phyloP scores from a whole-genome alignment of 2,113 vertebrate species.

The Anser cygnoides region DNA sequence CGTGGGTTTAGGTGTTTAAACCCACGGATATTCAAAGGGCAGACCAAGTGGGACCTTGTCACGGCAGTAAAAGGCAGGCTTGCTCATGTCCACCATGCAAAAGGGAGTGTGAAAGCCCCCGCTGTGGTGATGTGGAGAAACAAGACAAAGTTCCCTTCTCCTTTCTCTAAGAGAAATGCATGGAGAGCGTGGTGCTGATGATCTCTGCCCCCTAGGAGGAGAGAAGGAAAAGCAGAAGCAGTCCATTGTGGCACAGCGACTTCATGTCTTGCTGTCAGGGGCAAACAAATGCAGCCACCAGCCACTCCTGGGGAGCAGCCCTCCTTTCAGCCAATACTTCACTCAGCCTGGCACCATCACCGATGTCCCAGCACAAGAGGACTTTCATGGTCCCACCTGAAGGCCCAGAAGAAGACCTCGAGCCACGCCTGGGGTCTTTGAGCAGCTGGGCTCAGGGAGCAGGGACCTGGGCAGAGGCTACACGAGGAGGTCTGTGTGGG shows the following conservation, averaged over 20 bases:
- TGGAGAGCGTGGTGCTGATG: fast-evolving
- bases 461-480: background rate
- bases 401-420: background rate
- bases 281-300: background rate
- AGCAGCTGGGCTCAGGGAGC: background rate
- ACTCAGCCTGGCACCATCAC: background rate
- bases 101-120: background rate
- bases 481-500: background rate
- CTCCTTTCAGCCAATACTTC: background rate
- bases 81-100: background rate
- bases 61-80: background rate
- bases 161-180: background rate
- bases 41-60: background rate
- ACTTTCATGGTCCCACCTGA: background rate
- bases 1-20: background rate
- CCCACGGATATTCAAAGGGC: background rate
- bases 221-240: background rate
- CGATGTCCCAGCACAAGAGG: background rate
- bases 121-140: background rate
- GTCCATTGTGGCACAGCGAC: background rate
- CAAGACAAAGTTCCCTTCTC: background rate
- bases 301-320: background rate
- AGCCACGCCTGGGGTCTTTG: background rate
- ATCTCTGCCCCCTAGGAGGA: background rate
- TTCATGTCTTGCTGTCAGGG: background rate